These are phyloP conservation scores for Nylanderia fulva DNA, from an alignment of 1,140 invertebrate genomes.

Conservation along the genomic window DNA sequence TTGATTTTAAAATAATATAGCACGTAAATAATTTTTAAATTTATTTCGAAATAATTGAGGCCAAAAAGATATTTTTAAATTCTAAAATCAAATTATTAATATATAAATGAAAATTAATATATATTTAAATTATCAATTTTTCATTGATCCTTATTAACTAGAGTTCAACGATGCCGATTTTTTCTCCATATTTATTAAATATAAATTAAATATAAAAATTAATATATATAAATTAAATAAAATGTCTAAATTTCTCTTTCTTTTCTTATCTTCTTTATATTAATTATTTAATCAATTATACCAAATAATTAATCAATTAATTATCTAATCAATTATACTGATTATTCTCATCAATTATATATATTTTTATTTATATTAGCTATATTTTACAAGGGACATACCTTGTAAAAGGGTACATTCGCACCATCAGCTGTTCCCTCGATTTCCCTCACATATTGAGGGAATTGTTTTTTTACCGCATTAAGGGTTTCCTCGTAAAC, in stretches of 20 bases:
- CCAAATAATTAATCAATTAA: background rate
- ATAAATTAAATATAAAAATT: too few species aligned
- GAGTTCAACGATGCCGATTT: too few species aligned
- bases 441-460: conserved; percentile 93
- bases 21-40: background rate
- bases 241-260: too few species aligned
- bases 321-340: background rate
- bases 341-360: background rate
- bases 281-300: background rate
- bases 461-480: conserved; percentile 89
- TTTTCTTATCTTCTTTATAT: too few species aligned
- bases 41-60: background rate
- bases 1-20: background rate
- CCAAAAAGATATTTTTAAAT: background rate
- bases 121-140: too few species aligned
- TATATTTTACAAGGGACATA: conserved; percentile 76
- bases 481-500: conserved; percentile 92
- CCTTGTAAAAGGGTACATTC: conserved; percentile 93
- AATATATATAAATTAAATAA: too few species aligned
- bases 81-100: background rate
- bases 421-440: conserved; percentile 94
- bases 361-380: background rate
- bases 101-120: too few species aligned
- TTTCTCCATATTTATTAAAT: too few species aligned
- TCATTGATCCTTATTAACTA: too few species aligned